Evolutionary conservation across 2,888 invertebrate species (phyloP).

Genomic region (Merodon equestris): DNA sequence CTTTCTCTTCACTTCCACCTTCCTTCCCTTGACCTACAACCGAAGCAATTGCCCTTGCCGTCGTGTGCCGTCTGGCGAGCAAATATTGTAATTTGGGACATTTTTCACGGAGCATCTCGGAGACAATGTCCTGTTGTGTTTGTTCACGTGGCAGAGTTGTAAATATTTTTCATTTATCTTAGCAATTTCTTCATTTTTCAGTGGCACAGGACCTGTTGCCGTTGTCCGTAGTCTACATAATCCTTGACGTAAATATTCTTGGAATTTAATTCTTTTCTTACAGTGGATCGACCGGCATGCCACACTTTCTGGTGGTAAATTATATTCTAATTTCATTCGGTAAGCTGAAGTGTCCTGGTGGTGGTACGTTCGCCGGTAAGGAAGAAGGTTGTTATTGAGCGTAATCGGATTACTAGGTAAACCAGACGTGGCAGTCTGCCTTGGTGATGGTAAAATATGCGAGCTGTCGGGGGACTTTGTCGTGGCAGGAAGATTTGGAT

Average conservation of each 20-base stretch:
- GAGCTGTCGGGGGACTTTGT: conserved; percentile 51
- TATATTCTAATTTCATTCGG: conserved; percentile 65
- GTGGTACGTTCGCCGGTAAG: conserved; percentile 29
- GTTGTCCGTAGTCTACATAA: conserved; percentile 9
- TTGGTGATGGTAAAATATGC: conserved; percentile 22
- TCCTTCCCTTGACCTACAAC: background rate
- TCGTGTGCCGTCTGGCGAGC: background rate
- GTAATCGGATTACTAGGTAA: conserved; percentile 61
- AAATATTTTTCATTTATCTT: conserved; percentile 33
- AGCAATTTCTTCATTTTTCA: conserved; percentile 13
- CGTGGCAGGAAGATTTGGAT: background rate
- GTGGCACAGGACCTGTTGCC: conserved; percentile 48
- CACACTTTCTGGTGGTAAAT: conserved; percentile 53
- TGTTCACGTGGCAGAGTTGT: conserved; percentile 28
- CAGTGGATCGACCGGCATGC: background rate
- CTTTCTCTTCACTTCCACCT: conserved; percentile 5
- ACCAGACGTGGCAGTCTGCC: conserved; percentile 11
- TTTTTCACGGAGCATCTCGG: conserved; percentile 28
- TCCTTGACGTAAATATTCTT: conserved; percentile 51
- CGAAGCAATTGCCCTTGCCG: background rate
- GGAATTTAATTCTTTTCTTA: conserved; percentile 12
- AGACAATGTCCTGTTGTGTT: conserved; percentile 43
- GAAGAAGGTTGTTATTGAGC: conserved; percentile 37
- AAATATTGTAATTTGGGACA: conserved; percentile 3
- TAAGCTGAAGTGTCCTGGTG: conserved; percentile 45